A percentile compares a stretch with the other conserved stretches of the same genome.
Evolutionary conservation across 2,888 invertebrate species (phyloP).

Genomic region (Lottia scabra): DNA sequence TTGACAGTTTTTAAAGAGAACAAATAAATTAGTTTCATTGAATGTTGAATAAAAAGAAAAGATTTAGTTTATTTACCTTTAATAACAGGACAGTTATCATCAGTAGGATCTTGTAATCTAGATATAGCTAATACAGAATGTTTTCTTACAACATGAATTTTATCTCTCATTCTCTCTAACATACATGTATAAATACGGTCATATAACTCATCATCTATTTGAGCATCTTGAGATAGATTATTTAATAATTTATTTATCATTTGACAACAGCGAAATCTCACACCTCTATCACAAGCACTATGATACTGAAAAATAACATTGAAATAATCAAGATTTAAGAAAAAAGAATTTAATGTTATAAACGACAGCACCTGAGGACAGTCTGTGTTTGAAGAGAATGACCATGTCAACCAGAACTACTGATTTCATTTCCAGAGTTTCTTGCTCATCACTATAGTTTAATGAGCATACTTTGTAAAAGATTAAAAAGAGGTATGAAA

Average conservation of each 20-base stretch:
- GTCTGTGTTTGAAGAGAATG: too few species aligned
- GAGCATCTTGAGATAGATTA: slow-evolving; percentile 81
- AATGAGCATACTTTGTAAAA: too few species aligned
- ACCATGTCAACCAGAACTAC: too few species aligned
- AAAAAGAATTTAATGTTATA: too few species aligned
- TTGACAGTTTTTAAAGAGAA: too few species aligned
- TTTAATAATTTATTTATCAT: slow-evolving; percentile 81
- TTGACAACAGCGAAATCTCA: slow-evolving; percentile 83
- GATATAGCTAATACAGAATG: slow-evolving; percentile 84
- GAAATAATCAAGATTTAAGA: neutral
- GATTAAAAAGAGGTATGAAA: too few species aligned
- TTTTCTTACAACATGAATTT: slow-evolving; percentile 80
- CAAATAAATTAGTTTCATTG: too few species aligned
- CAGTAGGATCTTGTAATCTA: slow-evolving; percentile 83
- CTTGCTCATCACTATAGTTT: too few species aligned
- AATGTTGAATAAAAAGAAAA: too few species aligned
- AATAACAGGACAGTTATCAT: slow-evolving; percentile 82
- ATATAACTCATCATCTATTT: slow-evolving; percentile 82
- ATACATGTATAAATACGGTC: slow-evolving; percentile 80
- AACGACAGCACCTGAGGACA: too few species aligned
- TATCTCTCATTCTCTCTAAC: slow-evolving; percentile 79
- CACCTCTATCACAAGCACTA: slow-evolving; percentile 71
- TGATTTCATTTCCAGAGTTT: too few species aligned
- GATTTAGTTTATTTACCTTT: slow-evolving; percentile 67
- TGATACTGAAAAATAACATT: slow-evolving; percentile 53